Conservation (phyloP, 2,888 invertebrate species). For the Helicoverpa assulta region DNA sequence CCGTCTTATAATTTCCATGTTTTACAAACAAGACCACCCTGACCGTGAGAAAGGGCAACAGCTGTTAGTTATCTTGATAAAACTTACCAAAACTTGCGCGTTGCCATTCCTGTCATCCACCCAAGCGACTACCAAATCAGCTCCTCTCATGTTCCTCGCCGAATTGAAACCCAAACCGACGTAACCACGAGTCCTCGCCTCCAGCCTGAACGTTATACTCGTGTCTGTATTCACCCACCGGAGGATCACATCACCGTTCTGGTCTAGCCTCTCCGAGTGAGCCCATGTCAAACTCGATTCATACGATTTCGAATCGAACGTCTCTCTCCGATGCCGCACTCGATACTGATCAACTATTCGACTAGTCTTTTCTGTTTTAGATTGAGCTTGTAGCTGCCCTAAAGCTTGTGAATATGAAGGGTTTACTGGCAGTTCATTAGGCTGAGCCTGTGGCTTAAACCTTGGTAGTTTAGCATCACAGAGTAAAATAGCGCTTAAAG, state of each 20-base stretch:
- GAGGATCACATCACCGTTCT: constrained; percentile 89
- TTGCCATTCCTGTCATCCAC: constrained; percentile 92
- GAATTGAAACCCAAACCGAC: constrained; percentile 96
- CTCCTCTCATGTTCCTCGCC: constrained; percentile 94
- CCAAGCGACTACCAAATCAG: constrained; percentile 97
- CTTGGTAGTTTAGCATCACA: constrained; percentile 85
- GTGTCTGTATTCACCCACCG: constrained; percentile 94
- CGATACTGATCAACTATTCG: constrained; percentile 82
- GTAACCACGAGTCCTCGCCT: constrained; percentile 95
- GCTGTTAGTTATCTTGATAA: constrained; percentile 69
- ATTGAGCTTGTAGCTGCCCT: constrained; percentile 76
- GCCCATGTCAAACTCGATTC: constrained; percentile 89
- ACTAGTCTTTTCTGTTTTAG: constrained; percentile 81
- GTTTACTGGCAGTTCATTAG: constrained; percentile 79
- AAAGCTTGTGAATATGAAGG: constrained; percentile 76
- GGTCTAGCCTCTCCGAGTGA: constrained; percentile 90
- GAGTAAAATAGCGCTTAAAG: constrained; percentile 80
- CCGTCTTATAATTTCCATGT: constrained; percentile 40
- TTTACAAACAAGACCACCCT: constrained; percentile 57
- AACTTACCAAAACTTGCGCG: constrained; percentile 95
- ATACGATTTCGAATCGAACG: constrained; percentile 85
- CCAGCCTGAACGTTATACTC: constrained; percentile 95
- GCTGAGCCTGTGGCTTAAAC: constrained; percentile 73
- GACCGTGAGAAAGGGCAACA: constrained; percentile 68
- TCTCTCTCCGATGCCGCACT: constrained; percentile 79